Evolutionary conservation across 1,140 invertebrate genomes (phyloP), one percentile per base, ranked within the genome.

Genomic region (Idris sp.): DNA sequence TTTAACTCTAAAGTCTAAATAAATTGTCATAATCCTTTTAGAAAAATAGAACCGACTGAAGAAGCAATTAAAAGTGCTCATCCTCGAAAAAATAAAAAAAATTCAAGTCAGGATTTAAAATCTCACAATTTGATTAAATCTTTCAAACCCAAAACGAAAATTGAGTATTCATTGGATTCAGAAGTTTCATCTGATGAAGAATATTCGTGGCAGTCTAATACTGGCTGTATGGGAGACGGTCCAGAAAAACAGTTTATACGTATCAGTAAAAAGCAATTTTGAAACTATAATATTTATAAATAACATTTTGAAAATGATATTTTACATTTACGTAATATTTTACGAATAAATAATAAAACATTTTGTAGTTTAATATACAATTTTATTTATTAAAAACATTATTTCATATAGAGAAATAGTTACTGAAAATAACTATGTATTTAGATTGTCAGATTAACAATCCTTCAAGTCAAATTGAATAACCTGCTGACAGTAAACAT

Each of bases 171-270:
- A 22, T 56, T 48, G 6, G 67, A 62, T 31, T 71, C 67, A 2
- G 67, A 62, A 61, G 65, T 69, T 53, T 61, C 48, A 16, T 61
- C 54, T 6, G 54, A 69, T 7, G 54, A 69, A 14, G 54, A 69
- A 26, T 61, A 69, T 14, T 46, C 38, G 11, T 54, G 40, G 56
- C 54, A 46, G n/a, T 36, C 64, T n/a, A 67, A 35, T 25, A 48
- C n/a, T n/a, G n/a, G n/a, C n/a, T n/a, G 22, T n/a, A 38, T 38
- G 11, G 40, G 61, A 49, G 22, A 56, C 13, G 22, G 41, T 5
- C 13, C 31, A 28, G n/a, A 46, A 4, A 26, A 68, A 51, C 53
- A 51, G 40, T 59, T n/a, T n/a, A 35, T 26, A 2, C 59, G 2
- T 68, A 67, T 35, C 13, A 62, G 22, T 49, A 25, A 46, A 33